Conservation (phyloP, 2,888 invertebrate species). For the Oscheius sp. region DNA sequence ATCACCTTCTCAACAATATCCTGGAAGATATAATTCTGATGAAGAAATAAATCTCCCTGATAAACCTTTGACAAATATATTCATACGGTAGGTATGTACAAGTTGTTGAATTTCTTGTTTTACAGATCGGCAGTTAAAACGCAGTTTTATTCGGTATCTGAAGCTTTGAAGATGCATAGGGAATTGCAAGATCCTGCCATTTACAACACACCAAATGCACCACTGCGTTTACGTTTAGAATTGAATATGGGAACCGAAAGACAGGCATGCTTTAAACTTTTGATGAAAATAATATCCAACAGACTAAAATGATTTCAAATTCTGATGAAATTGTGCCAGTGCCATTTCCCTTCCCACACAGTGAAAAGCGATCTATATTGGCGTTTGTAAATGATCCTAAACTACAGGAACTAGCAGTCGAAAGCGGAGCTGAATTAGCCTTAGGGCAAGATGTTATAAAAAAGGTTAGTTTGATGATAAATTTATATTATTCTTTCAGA, state of each 20-base stretch:
- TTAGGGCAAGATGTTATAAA: slow-evolving; percentile 70
- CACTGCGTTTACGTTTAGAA: slow-evolving; percentile 82
- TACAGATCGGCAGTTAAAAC: slow-evolving; percentile 73
- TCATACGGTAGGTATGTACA: slow-evolving; percentile 44
- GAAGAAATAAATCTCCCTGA: slow-evolving; percentile 65
- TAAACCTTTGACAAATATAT: slow-evolving; percentile 61
- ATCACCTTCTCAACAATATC: slow-evolving; percentile 69
- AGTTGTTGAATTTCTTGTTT: not conserved
- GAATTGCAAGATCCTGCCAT: slow-evolving; percentile 87
- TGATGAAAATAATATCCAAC: slow-evolving; percentile 22
- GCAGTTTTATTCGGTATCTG: slow-evolving; percentile 80
- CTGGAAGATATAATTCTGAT: slow-evolving; percentile 63
- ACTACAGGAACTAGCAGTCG: slow-evolving; percentile 67
- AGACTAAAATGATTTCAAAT: slow-evolving; percentile 69
- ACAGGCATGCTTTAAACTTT: slow-evolving; percentile 75
- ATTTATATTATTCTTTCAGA: slow-evolving; percentile 42
- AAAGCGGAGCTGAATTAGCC: slow-evolving; percentile 70
- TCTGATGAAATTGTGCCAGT: slow-evolving; percentile 71
- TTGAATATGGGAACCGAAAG: slow-evolving; percentile 84
- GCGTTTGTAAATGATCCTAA: slow-evolving; percentile 67
- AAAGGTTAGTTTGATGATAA: slow-evolving; percentile 57
- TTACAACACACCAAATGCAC: slow-evolving; percentile 83
- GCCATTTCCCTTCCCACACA: slow-evolving; percentile 70
- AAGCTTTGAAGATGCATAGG: slow-evolving; percentile 84
- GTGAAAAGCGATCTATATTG: slow-evolving; percentile 70